Conservation (phyloP, 1,140 invertebrate genomes). For the Aphelenchoides besseyi region DNA sequence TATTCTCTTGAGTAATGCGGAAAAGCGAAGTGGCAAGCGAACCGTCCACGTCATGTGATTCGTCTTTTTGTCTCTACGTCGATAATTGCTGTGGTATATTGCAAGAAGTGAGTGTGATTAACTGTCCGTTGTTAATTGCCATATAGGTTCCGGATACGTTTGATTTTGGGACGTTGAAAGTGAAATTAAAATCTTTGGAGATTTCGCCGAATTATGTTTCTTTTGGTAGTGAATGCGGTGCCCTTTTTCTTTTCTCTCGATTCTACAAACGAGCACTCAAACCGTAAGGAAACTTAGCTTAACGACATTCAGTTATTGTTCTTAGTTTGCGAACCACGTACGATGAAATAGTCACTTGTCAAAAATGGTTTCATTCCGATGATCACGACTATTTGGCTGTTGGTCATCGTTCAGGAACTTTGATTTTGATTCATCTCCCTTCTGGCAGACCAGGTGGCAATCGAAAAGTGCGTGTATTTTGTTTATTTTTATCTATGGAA, state of each 20-base stretch:
- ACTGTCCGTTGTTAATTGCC: background rate
- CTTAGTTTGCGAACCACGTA: background rate
- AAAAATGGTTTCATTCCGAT: background rate
- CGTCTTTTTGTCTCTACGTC: too few species aligned
- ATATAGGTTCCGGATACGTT: background rate
- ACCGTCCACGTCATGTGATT: too few species aligned
- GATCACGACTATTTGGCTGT: background rate
- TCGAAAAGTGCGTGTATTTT: background rate
- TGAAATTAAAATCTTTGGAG: background rate
- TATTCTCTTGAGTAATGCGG: too few species aligned
- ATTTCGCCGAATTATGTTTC: constrained; percentile 7
- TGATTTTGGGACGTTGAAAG: constrained; percentile 11
- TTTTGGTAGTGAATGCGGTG: background rate
- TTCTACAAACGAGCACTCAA: background rate
- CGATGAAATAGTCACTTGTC: background rate
- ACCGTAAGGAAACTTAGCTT: background rate
- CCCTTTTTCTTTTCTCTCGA: constrained; percentile 2
- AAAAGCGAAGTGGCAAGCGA: too few species aligned
- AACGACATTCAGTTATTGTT: background rate
- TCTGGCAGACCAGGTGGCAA: background rate
- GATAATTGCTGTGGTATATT: constrained; percentile 3
- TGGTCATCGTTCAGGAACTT: background rate
- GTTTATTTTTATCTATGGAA: background rate
- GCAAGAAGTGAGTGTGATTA: background rate
- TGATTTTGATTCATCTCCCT: background rate